Evolutionary conservation across 37 sponge, comb jelly and placozoan species (phyloP).

Genomic region (Agelas oroides): DNA sequence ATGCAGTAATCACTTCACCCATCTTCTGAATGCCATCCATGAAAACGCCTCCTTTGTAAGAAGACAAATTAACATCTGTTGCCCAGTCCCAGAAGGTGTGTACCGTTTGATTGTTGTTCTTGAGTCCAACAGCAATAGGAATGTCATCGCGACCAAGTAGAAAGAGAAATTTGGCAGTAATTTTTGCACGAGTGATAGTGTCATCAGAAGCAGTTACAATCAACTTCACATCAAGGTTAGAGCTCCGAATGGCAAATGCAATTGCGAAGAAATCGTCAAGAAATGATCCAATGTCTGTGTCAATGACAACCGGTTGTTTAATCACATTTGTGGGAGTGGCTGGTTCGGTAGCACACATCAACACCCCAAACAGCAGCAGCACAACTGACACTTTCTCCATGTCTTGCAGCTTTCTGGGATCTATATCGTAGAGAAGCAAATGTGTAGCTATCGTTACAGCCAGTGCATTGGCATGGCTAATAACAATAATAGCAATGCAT

Average conservation of each 20-base stretch:
- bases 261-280: slow-evolving; percentile 79
- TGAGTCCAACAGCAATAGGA: slow-evolving; percentile 79
- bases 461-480: no score
- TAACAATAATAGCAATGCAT: no score
- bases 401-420: no score
- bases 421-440: no score
- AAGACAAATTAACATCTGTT: slow-evolving; percentile 24
- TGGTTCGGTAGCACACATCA: neutral
- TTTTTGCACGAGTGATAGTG: slow-evolving; percentile 65
- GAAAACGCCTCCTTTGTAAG: slow-evolving; percentile 75
- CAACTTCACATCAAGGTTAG: slow-evolving; percentile 63
- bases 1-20: slow-evolving; percentile 48
- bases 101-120: slow-evolving; percentile 13
- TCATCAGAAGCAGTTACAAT: slow-evolving; percentile 73
- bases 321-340: no score
- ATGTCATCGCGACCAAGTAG: slow-evolving; percentile 60
- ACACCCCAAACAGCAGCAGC: no score
- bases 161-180: slow-evolving; percentile 65
- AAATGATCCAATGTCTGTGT: no score
- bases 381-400: no score
- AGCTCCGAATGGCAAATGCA: slow-evolving; percentile 54
- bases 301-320: slow-evolving; percentile 86
- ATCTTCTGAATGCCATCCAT: no score
- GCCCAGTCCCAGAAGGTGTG: slow-evolving; percentile 66
- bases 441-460: no score